These are phyloP conservation scores for Brachyhypopomus occidentalis DNA, from an alignment of 2,113 vertebrate genomes.

Conservation along the genomic window DNA sequence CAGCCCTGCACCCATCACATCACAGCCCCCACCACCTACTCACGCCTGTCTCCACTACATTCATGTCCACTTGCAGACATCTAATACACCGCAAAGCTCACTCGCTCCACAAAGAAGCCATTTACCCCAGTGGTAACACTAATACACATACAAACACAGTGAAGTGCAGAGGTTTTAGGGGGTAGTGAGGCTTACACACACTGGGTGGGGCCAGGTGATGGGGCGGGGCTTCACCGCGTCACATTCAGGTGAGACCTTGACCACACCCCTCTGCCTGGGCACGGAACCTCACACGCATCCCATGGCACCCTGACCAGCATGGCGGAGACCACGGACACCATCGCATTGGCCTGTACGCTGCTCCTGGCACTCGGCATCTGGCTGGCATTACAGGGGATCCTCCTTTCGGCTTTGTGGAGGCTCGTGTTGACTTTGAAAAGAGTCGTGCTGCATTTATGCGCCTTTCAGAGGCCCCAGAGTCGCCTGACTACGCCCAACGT, in stretches of 20 bases:
- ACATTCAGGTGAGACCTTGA: conserved; percentile 38
- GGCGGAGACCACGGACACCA: background rate
- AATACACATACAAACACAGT: conserved; percentile 82
- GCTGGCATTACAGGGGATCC: conserved; percentile 29
- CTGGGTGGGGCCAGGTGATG: conserved; percentile 50
- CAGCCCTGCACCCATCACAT: no score
- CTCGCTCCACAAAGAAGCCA: conserved; percentile 70
- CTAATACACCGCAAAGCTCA: conserved; percentile 79
- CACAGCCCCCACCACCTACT: no score
- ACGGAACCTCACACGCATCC: conserved; percentile 35
- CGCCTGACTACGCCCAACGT: conserved; percentile 22
- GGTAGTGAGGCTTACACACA: conserved; percentile 80
- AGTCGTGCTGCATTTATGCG: conserved; percentile 34
- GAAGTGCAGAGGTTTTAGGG: conserved; percentile 74
- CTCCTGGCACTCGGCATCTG: conserved; percentile 8
- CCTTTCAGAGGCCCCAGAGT: conserved; percentile 17
- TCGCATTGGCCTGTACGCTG: no score
- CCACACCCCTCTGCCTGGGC: conserved; percentile 35
- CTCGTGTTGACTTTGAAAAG: conserved; percentile 31
- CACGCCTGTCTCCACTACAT: conserved; percentile 67
- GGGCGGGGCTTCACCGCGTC: conserved; percentile 46
- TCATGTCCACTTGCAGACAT: conserved; percentile 75
- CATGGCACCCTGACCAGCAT: conserved; percentile 14
- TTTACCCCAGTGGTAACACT: conserved; percentile 74
- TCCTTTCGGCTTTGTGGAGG: conserved; percentile 35